Conservation (phyloP, 2,888 invertebrate species). For the Didymodactylos carnosus region DNA sequence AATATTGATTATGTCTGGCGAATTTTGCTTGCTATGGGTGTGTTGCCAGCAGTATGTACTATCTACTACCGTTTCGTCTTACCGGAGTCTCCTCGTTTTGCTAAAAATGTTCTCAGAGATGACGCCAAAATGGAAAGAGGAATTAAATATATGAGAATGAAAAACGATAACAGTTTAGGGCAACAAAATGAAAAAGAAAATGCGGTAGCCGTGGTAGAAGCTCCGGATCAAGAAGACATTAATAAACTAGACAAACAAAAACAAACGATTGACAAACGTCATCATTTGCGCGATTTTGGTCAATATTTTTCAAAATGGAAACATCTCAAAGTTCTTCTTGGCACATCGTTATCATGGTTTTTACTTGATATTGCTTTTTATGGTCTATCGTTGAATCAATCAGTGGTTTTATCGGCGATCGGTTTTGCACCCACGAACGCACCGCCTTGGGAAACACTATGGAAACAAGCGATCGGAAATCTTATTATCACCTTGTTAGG, state of each 20-base stretch:
- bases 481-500: slow-evolving; percentile 7
- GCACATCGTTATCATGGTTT: slow-evolving; percentile 7
- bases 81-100: slow-evolving; percentile 2
- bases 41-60: not conserved
- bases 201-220: not conserved
- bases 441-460: slow-evolving; percentile 4
- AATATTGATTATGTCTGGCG: slow-evolving; percentile 8
- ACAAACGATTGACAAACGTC: not conserved
- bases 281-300: not conserved
- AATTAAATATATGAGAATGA: not conserved
- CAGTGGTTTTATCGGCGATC: slow-evolving; percentile 2
- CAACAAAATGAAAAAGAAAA: not conserved
- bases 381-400: slow-evolving; percentile 2
- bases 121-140: not conserved
- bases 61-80: slow-evolving; percentile 1
- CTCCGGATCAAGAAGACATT: not conserved
- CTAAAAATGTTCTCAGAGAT: not conserved
- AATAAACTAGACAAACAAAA: too few relatives aligned
- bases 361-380: slow-evolving; percentile 7
- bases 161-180: not conserved
- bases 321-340: slow-evolving; percentile 3
- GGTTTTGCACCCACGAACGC: not conserved
- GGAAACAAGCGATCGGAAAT: slow-evolving; percentile 6
- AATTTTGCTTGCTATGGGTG: not conserved
- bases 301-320: slow-evolving; percentile 8